These are phyloP conservation scores for Labeo calbasu DNA, from an alignment of 2,797 vertebrate genomes.

Conservation along the genomic window DNA sequence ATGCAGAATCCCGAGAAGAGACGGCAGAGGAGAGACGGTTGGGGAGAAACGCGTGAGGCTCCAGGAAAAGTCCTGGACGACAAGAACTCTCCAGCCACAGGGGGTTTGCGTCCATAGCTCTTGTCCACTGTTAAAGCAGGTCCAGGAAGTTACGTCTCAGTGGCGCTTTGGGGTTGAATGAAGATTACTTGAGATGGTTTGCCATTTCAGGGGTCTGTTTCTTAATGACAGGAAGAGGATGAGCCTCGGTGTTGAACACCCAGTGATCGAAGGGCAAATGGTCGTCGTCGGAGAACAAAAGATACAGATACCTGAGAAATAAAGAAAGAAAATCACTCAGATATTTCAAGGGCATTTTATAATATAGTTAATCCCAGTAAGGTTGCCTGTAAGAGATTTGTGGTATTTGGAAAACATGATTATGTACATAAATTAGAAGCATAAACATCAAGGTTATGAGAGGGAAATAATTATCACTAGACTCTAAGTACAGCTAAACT, in stretches of 20 bases:
- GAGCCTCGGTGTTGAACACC: slow-evolving; percentile 98
- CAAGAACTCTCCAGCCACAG: slow-evolving; percentile 7
- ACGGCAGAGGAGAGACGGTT: slow-evolving; percentile 26
- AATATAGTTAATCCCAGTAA: background rate
- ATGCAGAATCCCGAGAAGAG: slow-evolving; percentile 63
- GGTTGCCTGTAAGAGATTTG: background rate
- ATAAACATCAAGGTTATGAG: background rate
- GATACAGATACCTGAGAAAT: slow-evolving; percentile 88
- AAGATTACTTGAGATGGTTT: slow-evolving; percentile 75
- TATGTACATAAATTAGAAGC: background rate
- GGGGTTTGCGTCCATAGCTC: slow-evolving; percentile 2
- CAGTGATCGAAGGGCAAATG: slow-evolving; percentile 94
- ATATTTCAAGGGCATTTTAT: background rate
- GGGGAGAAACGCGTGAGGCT: slow-evolving; percentile 1
- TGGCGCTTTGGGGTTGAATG: slow-evolving; percentile 4
- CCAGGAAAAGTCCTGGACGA: slow-evolving; percentile 25
- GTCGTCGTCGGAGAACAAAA: slow-evolving; percentile 96
- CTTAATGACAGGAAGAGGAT: slow-evolving; percentile 90
- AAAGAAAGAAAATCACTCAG: slow-evolving; percentile 12
- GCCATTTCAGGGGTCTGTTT: slow-evolving; percentile 75
- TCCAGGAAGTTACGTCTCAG: slow-evolving; percentile 26
- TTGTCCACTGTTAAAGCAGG: slow-evolving; percentile 1
- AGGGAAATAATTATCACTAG: background rate
- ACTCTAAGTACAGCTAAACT: background rate
- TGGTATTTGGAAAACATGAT: background rate